Conservation (phyloP, 2,797 vertebrate species). For the Hapalemur alaotrensis region DNA sequence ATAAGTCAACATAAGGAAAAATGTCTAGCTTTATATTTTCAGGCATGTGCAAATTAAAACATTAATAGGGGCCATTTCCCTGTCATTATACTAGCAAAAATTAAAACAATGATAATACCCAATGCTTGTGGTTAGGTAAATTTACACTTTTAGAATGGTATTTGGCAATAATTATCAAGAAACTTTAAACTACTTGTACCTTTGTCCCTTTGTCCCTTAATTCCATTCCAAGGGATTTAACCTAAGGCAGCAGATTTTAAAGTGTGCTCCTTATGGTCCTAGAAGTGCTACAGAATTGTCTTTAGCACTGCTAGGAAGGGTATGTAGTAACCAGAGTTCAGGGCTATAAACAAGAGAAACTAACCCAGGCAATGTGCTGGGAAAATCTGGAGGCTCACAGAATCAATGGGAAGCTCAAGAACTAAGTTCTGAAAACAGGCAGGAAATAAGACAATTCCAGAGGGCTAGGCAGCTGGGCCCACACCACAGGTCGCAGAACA, state of each 20-base stretch:
- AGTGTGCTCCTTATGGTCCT: conserved; percentile 19
- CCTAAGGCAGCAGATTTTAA: conserved; percentile 59
- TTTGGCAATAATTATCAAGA: conserved; percentile 68
- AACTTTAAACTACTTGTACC: conserved; percentile 64
- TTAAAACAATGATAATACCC: conserved; percentile 8
- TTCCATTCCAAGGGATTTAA: conserved; percentile 61
- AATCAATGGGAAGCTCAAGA: neutral
- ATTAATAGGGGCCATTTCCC: neutral
- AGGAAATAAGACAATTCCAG: conserved; percentile 27
- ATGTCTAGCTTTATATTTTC: conserved; percentile 9
- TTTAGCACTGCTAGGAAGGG: neutral
- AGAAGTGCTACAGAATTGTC: neutral
- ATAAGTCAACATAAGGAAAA: conserved; percentile 43
- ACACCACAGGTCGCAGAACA: neutral
- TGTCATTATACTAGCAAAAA: conserved; percentile 21
- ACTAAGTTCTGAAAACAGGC: neutral
- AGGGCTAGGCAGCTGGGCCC: conserved; percentile 22
- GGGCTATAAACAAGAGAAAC: neutral
- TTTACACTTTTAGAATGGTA: conserved; percentile 33
- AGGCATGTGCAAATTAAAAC: conserved; percentile 47
- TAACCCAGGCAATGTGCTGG: neutral
- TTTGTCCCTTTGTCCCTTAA: conserved; percentile 69
- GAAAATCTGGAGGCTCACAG: neutral
- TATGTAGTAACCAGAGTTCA: neutral
- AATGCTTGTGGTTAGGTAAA: conserved; percentile 40